Base-by-base conservation (phyloP, 2,888 invertebrate genomes). In the Tillus elongatus region DNA sequence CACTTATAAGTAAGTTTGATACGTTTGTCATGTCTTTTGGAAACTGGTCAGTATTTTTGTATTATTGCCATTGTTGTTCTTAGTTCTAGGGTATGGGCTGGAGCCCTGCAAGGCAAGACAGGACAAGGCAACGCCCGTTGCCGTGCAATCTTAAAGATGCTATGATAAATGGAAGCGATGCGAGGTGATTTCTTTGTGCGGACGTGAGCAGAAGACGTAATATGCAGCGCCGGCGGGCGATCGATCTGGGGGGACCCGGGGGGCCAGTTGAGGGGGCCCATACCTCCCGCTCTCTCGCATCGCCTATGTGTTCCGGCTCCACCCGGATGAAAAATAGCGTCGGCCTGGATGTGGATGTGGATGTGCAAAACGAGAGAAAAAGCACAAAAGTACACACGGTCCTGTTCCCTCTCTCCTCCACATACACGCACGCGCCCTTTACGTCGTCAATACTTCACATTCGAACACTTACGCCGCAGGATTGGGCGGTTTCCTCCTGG, bases 271-370 rank as follows among this genome's bases (percentile, higher is more conserved):
- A n/a, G n/a, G n/a, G n/a, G n/a, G n/a, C n/a, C n/a, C n/a, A n/a
- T n/a, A n/a, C n/a, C n/a, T n/a, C n/a, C n/a, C n/a, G n/a, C 45
- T 40, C 39, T 46, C 36, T 9, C 30, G 13, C 33, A 32, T 33
- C 33, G 33, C 39, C 41, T 42, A 40, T 43, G 40, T 41, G 48
- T 50, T 51, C 57, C 58, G 57, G 56, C 62, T 62, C 61, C 61
- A 61, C 63, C 63, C 63, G 61, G 59, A 62, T 60, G 61, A 62
- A 61, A 62, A 62, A 62, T 61, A 61, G 56, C 56, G 56, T 46
- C 58, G 56, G 53, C 56, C 57, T 54, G 59, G 53, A 56, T 54
- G 52, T 56, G 55, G 50, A n/a, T n/a, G n/a, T n/a, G 55, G 51
- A 50, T 49, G 52, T 51, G 49, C 52, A 53, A 54, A 53, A 59